phyloP scores from a whole-genome alignment of 2,888 invertebrate genomes.

The Zygaena filipendulae region DNA sequence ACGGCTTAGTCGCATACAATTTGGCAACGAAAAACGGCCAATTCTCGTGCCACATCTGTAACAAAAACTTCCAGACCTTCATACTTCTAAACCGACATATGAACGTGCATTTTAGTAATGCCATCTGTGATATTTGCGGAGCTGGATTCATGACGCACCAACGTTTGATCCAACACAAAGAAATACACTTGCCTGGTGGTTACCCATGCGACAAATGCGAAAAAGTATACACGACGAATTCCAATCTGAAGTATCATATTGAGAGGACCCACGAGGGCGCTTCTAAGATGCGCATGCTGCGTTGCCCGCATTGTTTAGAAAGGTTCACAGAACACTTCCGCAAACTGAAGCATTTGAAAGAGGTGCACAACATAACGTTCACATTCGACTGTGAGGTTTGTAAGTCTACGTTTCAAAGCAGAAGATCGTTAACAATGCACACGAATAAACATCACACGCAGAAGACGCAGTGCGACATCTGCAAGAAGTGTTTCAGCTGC shows the following conservation, averaged over 20 bases:
- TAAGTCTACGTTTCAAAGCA: constrained; percentile 32
- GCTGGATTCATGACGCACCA: constrained; percentile 45
- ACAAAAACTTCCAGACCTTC: constrained; percentile 40
- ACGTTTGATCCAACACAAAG: constrained; percentile 39
- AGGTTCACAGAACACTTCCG: constrained; percentile 42
- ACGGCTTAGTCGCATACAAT: constrained; percentile 39
- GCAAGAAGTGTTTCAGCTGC: constrained; percentile 57
- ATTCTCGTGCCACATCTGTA: constrained; percentile 38
- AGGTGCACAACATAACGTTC: constrained; percentile 38
- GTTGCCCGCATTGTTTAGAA: constrained; percentile 41
- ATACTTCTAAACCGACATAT: constrained; percentile 46
- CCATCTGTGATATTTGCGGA: constrained; percentile 45
- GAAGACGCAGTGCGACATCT: constrained; percentile 54
- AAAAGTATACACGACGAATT: constrained; percentile 54
- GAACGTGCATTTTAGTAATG: constrained; percentile 49
- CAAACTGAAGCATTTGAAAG: constrained; percentile 46
- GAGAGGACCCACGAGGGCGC: constrained; percentile 40
- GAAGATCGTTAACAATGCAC: constrained; percentile 40
- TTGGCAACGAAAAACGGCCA: constrained; percentile 30
- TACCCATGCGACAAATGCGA: constrained; percentile 47
- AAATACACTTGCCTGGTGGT: constrained; percentile 40
- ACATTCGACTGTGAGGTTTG: constrained; percentile 42
- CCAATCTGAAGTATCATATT: constrained; percentile 40
- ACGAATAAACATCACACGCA: constrained; percentile 40
- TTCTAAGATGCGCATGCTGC: constrained; percentile 32